phyloP scores from a whole-genome alignment of 2,113 vertebrate species.

The Phyllopteryx taeniolatus region DNA sequence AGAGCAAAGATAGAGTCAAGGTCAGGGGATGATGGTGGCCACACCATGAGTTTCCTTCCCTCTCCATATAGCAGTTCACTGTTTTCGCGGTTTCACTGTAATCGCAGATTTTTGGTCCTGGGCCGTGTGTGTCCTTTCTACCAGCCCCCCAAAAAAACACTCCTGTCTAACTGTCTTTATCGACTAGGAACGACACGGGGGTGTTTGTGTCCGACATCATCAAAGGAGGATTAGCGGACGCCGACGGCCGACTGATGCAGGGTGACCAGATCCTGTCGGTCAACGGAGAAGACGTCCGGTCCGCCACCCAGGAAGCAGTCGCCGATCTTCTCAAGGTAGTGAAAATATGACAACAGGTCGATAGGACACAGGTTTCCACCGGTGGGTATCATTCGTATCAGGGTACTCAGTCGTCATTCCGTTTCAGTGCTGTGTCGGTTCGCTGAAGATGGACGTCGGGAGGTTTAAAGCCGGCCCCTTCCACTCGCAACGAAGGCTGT shows the following conservation, averaged over 20 bases:
- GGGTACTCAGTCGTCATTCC: not conserved
- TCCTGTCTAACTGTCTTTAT: not conserved
- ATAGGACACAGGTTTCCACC: not conserved
- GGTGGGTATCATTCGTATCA: not conserved
- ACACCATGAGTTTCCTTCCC: too few relatives aligned
- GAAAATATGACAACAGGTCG: not conserved
- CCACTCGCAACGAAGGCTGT: constrained; percentile 88
- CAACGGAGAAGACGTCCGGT: constrained; percentile 88
- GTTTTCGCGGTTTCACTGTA: too few relatives aligned
- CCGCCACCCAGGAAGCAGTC: constrained; percentile 89
- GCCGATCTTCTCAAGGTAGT: constrained; percentile 90
- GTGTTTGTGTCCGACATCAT: constrained; percentile 98
- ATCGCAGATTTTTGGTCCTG: too few relatives aligned
- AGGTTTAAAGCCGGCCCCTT: constrained; percentile 90
- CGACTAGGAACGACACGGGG: constrained; percentile 85
- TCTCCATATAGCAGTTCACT: too few relatives aligned
- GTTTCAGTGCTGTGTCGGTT: constrained; percentile 85
- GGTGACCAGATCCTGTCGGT: constrained; percentile 94
- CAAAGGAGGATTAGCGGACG: constrained; percentile 87
- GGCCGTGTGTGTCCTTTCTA: too few relatives aligned
- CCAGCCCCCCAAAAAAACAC: too few relatives aligned
- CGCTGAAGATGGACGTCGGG: constrained; percentile 87
- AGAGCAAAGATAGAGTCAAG: not conserved
- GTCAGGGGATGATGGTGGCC: not conserved
- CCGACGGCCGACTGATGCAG: constrained; percentile 85